Conservation (phyloP, 2,113 vertebrate genomes). For the Xiphias gladius region DNA sequence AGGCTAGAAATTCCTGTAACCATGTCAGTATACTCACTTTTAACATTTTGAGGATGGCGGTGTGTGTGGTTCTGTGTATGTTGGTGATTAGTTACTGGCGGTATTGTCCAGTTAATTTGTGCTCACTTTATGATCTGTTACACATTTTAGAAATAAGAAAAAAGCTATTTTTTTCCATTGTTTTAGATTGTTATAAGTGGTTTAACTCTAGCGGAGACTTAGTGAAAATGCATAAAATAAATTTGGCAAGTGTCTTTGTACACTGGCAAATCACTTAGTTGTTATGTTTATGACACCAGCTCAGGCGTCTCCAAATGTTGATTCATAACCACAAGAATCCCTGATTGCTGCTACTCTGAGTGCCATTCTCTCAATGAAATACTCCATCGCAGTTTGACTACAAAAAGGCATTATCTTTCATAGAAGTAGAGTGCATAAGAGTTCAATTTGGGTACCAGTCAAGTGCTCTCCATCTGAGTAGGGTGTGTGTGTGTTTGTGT, state of each 20-base stretch:
- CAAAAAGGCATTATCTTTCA: slow-evolving; percentile 62
- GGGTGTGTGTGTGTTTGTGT: slow-evolving; percentile 42
- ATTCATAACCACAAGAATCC: slow-evolving; percentile 41
- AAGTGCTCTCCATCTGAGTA: slow-evolving; percentile 78
- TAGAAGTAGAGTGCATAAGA: slow-evolving; percentile 65
- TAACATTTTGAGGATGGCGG: not conserved
- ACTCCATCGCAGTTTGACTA: slow-evolving; percentile 55
- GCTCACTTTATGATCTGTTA: not conserved
- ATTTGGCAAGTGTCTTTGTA: slow-evolving; percentile 12
- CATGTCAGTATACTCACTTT: no score
- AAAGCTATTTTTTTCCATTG: not conserved
- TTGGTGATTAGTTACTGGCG: not conserved
- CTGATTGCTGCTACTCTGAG: slow-evolving; percentile 39
- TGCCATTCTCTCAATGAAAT: slow-evolving; percentile 34
- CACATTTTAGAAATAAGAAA: not conserved
- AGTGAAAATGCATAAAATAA: slow-evolving; percentile 2
- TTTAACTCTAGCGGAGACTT: not conserved
- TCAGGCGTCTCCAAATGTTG: slow-evolving; percentile 50
- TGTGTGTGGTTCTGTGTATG: not conserved
- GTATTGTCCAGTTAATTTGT: not conserved
- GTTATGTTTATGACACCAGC: slow-evolving; percentile 27
- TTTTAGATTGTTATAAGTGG: not conserved
- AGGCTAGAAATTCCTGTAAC: not conserved
- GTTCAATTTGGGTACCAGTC: slow-evolving; percentile 75
- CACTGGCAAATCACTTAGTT: slow-evolving; percentile 22